Percentiles rank a stretch among this genome's conserved stretches.
These are phyloP conservation scores for Andrena cerasifolii DNA, from an alignment of 1,140 invertebrate genomes.

Conservation along the genomic window DNA sequence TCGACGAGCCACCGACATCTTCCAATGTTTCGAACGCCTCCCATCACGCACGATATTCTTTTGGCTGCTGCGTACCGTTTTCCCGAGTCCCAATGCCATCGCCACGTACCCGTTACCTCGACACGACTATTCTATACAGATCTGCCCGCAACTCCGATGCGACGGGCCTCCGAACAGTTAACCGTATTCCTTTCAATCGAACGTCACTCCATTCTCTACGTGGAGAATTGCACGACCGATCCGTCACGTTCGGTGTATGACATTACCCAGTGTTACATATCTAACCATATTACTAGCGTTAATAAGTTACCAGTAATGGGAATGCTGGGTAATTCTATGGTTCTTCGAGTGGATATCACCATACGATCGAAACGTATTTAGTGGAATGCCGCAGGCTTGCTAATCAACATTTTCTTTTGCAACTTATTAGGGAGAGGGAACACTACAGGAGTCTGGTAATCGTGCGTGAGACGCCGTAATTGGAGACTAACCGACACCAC, in stretches of 20 bases:
- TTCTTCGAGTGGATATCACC: conserved; percentile 6
- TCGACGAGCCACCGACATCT: background rate
- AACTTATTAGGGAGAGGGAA: too few relatives aligned
- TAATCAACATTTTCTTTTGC: too few relatives aligned
- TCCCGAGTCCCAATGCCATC: background rate
- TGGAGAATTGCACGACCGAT: background rate
- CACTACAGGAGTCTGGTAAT: too few relatives aligned
- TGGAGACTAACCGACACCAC: too few relatives aligned
- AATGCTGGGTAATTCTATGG: background rate
- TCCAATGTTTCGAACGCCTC: background rate
- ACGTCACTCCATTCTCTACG: background rate
- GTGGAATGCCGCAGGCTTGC: background rate
- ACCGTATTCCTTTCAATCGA: background rate
- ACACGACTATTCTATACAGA: background rate
- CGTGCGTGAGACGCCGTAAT: too few relatives aligned
- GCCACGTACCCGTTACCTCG: too few relatives aligned
- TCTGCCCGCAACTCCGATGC: too few relatives aligned
- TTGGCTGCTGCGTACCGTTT: background rate
- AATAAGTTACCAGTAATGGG: conserved; percentile 44
- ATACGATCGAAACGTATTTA: conserved; percentile 18
- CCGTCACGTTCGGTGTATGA: background rate
- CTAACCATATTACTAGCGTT: conserved; percentile 37
- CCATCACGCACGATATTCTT: background rate
- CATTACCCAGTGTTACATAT: background rate
- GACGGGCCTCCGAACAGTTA: background rate